Base-by-base conservation (phyloP, 2,113 vertebrate genomes). In the Acanthochromis polyacanthus region DNA sequence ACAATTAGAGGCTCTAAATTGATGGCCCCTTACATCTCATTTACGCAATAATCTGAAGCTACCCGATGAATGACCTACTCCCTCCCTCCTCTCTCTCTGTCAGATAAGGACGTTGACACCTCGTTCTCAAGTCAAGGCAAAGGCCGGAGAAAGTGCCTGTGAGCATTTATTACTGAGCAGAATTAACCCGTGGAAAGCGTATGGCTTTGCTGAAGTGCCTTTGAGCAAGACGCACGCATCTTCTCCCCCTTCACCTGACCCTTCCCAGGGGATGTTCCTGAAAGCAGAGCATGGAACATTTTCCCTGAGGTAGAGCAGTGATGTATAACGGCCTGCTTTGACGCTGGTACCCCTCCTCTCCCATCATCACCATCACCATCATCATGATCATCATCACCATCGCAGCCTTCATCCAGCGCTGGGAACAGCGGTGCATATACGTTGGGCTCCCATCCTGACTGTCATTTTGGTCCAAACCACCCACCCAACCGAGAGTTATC, bases 1-100 rank as follows among this genome's bases (percentile, higher is more conserved):
- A 53, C 75, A 83, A 78, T 81, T 89, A 80, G 65, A 75, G 78
- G 5, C 43, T 63, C 45, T 30, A 71, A 84, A 87, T 82, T 61
- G 67, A 87, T 79, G 23, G 61, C 51, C 58, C 51, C 68, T 84
- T 78, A 76, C 55, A 84, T 70, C 30, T 78, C 43, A 75, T 81
- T 82, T 68, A 70, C 0, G 4, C 62, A 58, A 68, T 43, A 56
- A 81, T 77, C 38, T 80, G 59, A 80, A 62, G 61, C 57, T 22
- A 58, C 62, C 51, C 56, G 51, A 80, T 65, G 59, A 70, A 82
- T 83, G 40, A 69, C 67, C 30, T 71, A n/a, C 75, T 70, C 16
- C 55, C 14, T n/a, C 51, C 17, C 23, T 23, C 36, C 36, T 57
- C 16, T 16, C 14, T 59, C 62, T 38, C 45, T 50, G 20, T 81